Conservation (phyloP, 2,888 invertebrate species). For the Pogonocherus hispidulus region DNA sequence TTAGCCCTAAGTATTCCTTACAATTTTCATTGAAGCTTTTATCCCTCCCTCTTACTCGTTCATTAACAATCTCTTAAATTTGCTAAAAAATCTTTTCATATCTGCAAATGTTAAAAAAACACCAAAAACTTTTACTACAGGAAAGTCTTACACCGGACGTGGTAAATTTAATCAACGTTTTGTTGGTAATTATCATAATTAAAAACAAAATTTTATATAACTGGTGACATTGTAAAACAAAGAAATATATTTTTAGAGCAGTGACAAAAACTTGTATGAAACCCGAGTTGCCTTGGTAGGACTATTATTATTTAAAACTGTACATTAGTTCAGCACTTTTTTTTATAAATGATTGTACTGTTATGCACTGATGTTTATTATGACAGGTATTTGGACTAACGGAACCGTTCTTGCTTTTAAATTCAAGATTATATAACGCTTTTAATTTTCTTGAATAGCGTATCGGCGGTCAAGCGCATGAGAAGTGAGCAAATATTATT, state of each 20-base stretch:
- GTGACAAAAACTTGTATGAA: neutral
- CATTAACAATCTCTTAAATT: no score
- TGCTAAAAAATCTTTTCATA: no score
- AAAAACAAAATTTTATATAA: neutral
- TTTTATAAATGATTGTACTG: slow-evolving; percentile 5
- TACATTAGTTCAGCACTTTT: neutral
- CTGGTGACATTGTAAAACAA: neutral
- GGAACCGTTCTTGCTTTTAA: neutral
- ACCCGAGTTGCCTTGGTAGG: neutral
- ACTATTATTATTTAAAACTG: neutral
- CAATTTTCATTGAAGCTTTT: no score
- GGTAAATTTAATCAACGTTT: neutral
- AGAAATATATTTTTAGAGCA: neutral
- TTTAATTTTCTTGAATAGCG: slow-evolving; percentile 1
- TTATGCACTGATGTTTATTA: neutral
- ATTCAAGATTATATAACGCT: neutral
- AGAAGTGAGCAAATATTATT: neutral
- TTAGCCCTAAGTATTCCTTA: no score
- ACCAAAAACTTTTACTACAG: no score
- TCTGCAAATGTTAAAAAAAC: no score
- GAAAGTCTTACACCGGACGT: neutral
- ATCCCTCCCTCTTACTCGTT: no score
- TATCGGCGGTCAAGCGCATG: neutral
- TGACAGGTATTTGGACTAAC: neutral
- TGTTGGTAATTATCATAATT: neutral